Percentiles rank a stretch among this genome's conserved stretches.
Conservation (phyloP, 1,140 invertebrate genomes). For the Hestina assimilis region DNA sequence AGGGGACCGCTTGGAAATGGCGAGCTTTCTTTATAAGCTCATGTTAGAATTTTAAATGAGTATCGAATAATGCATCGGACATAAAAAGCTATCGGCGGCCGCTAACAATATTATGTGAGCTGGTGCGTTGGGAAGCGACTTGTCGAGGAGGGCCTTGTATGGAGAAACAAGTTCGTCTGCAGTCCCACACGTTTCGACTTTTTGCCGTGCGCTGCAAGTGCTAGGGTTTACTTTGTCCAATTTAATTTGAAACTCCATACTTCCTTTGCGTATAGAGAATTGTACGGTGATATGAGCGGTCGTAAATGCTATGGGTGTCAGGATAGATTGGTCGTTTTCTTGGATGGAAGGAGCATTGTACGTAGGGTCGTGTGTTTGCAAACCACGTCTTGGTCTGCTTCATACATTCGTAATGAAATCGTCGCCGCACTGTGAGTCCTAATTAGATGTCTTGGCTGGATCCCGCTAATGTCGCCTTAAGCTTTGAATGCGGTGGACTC, state of each 20-base stretch:
- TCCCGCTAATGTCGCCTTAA: constrained; percentile 33
- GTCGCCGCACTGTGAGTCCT: constrained; percentile 46
- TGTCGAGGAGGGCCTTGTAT: constrained; percentile 67
- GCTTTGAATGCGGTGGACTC: constrained; percentile 30
- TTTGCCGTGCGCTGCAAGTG: constrained; percentile 68
- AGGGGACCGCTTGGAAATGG: constrained; percentile 71
- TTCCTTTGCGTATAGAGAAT: constrained; percentile 21
- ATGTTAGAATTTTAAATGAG: constrained; percentile 78
- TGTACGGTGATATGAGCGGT: neutral
- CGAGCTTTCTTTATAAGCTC: constrained; percentile 70
- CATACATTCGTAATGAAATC: constrained; percentile 72
- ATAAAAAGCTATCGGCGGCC: constrained; percentile 74
- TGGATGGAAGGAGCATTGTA: constrained; percentile 60
- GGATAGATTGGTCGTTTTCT: constrained; percentile 26
- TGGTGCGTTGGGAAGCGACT: constrained; percentile 70
- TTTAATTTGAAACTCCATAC: constrained; percentile 39
- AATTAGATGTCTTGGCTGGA: constrained; percentile 52
- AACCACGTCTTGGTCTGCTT: constrained; percentile 54
- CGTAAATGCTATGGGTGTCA: constrained; percentile 1
- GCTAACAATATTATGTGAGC: constrained; percentile 76
- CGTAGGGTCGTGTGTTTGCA: constrained; percentile 62
- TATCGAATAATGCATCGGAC: constrained; percentile 76
- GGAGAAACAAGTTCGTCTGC: constrained; percentile 73
- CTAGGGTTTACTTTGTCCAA: constrained; percentile 49
- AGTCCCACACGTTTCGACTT: constrained; percentile 75